phyloP scores from a whole-genome alignment of 2,888 invertebrate genomes.

The Hylaea fasciaria region DNA sequence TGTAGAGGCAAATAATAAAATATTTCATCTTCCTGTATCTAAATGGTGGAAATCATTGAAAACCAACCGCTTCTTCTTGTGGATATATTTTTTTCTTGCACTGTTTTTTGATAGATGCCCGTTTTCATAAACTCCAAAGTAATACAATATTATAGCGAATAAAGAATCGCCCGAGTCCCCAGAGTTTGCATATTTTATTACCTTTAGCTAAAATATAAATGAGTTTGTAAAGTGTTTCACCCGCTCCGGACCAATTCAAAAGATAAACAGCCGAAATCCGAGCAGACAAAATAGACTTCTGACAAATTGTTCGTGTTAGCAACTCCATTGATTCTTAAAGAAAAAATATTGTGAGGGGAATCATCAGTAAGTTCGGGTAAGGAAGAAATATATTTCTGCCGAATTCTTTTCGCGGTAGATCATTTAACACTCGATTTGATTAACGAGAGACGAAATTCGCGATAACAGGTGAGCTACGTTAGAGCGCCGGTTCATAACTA shows the following conservation, averaged over 20 bases:
- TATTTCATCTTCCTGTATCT: neutral
- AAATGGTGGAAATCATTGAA: neutral
- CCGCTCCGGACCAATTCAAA: slow-evolving; percentile 48
- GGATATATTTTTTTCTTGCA: neutral
- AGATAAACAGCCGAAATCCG: slow-evolving; percentile 60
- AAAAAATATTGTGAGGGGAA: slow-evolving; percentile 70
- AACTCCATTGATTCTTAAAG: slow-evolving; percentile 71
- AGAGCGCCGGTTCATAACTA: slow-evolving; percentile 14
- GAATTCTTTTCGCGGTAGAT: slow-evolving; percentile 56
- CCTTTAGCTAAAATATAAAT: slow-evolving; percentile 43
- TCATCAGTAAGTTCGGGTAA: slow-evolving; percentile 61
- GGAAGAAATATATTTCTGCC: slow-evolving; percentile 64
- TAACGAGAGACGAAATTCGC: slow-evolving; percentile 59
- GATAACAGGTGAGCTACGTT: slow-evolving; percentile 39
- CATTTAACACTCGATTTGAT: slow-evolving; percentile 76
- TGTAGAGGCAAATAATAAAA: neutral
- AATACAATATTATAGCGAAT: slow-evolving; percentile 39
- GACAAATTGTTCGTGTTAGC: slow-evolving; percentile 74
- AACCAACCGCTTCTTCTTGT: too few species aligned
- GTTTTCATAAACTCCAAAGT: slow-evolving; percentile 34
- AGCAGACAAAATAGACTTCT: slow-evolving; percentile 67
- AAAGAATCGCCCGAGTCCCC: slow-evolving; percentile 39
- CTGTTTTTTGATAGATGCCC: slow-evolving; percentile 35
- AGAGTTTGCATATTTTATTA: slow-evolving; percentile 45
- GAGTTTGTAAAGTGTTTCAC: slow-evolving; percentile 45